Percentiles rank a stretch among this genome's conserved stretches.
These are phyloP conservation scores for Otolemur crassicaudatus DNA, from an alignment of 2,797 vertebrate species.

Conservation along the genomic window DNA sequence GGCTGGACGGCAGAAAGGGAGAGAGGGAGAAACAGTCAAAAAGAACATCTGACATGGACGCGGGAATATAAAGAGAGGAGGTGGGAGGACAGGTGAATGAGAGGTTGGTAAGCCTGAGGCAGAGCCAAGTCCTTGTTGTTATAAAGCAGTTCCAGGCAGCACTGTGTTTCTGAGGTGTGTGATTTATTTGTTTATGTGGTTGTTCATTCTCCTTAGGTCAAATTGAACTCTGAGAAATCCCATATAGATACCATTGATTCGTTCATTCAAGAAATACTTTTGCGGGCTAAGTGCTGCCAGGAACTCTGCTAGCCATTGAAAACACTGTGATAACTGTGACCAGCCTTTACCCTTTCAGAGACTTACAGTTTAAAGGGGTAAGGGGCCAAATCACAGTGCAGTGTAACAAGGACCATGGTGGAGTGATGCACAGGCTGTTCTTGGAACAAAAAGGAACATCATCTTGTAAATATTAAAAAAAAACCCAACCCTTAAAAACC, in stretches of 20 bases:
- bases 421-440: background rate
- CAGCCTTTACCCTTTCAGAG: background rate
- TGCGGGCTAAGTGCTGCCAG: background rate
- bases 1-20: background rate
- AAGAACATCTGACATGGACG: background rate
- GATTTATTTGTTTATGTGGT: background rate
- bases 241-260: background rate
- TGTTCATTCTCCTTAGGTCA: constrained; percentile 30
- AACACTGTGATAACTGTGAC: background rate
- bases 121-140: background rate
- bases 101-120: background rate
- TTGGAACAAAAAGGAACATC: background rate
- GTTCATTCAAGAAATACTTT: constrained; percentile 36
- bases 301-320: background rate
- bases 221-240: background rate
- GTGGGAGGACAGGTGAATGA: background rate
- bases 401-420: background rate
- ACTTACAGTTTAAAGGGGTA: background rate
- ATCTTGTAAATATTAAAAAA: background rate
- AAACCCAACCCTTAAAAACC: constrained; percentile 13
- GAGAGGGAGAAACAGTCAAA: background rate
- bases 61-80: background rate
- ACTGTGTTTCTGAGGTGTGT: background rate
- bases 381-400: background rate
- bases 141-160: background rate